Conservation (phyloP, 2,113 vertebrate species). For the Arothron firmamentum region DNA sequence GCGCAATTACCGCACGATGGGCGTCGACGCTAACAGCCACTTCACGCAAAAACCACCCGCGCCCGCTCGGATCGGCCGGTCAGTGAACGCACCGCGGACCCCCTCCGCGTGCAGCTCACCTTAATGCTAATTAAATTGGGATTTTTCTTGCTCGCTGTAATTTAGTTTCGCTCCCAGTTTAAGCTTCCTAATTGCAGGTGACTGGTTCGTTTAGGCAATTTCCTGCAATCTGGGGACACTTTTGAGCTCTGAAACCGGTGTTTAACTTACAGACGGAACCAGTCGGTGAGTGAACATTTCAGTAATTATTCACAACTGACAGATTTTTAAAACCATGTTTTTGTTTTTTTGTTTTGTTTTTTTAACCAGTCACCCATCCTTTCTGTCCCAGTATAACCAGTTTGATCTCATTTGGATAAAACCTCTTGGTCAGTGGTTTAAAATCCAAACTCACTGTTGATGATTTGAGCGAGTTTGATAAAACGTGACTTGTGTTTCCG, state of each 20-base stretch:
- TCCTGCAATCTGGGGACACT: slow-evolving; percentile 25
- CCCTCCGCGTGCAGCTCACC: slow-evolving; percentile 61
- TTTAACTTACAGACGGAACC: not conserved
- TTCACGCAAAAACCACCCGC: slow-evolving; percentile 65
- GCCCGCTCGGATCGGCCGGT: slow-evolving; percentile 34
- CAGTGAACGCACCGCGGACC: slow-evolving; percentile 58
- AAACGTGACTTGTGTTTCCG: no score
- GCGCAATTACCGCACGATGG: slow-evolving; percentile 93
- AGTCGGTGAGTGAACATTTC: not conserved
- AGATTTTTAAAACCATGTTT: not conserved
- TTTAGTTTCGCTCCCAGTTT: slow-evolving; percentile 77
- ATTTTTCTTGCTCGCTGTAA: slow-evolving; percentile 86
- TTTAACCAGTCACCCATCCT: no score
- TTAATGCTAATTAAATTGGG: slow-evolving; percentile 84
- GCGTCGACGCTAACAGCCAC: slow-evolving; percentile 87
- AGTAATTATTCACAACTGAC: not conserved
- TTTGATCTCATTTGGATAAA: no score
- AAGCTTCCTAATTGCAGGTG: slow-evolving; percentile 75
- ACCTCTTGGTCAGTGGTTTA: no score
- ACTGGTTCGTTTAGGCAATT: slow-evolving; percentile 38
- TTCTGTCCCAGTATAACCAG: no score
- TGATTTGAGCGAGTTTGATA: no score
- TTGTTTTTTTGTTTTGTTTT: no score
- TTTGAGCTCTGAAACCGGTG: slow-evolving; percentile 13
- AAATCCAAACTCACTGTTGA: no score